Conservation (phyloP, 35 echinoderm and acorn worm genomes). For the Apostichopus californicus region DNA sequence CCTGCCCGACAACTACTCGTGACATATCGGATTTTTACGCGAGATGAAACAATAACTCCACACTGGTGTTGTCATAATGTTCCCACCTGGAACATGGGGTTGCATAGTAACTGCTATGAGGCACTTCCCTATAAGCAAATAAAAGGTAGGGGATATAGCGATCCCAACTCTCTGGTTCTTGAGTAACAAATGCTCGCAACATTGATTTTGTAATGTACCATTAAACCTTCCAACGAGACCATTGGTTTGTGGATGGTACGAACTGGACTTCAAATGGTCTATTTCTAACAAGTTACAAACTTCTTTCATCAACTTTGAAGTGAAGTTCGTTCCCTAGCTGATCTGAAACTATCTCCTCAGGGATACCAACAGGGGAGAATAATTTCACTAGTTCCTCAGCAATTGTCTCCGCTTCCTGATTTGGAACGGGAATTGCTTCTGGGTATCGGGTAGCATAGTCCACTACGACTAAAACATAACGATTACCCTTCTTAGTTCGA, state of each 20-base stretch:
- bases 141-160: slow-evolving; percentile 60
- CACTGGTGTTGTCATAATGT: neutral
- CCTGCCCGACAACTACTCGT: neutral
- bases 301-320: slow-evolving; percentile 67
- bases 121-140: slow-evolving; percentile 64
- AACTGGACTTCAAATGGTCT: slow-evolving; percentile 53
- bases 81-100: too few relatives aligned
- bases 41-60: neutral
- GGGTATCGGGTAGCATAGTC: slow-evolving; percentile 80
- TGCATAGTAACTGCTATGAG: slow-evolving; percentile 13
- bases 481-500: too few relatives aligned
- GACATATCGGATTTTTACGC: neutral
- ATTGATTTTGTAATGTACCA: slow-evolving; percentile 67
- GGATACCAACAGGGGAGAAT: slow-evolving; percentile 72
- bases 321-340: slow-evolving; percentile 64
- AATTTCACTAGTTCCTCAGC: slow-evolving; percentile 75
- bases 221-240: slow-evolving; percentile 83
- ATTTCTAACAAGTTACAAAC: slow-evolving; percentile 63
- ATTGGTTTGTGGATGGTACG: slow-evolving; percentile 73
- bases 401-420: slow-evolving; percentile 58
- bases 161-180: slow-evolving; percentile 68
- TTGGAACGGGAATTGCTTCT: slow-evolving; percentile 63
- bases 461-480: neutral
- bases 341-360: slow-evolving; percentile 75
- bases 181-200: neutral